These are phyloP conservation scores for Drosophila sordidapex DNA, from an alignment of 2,888 invertebrate genomes.

Conservation along the genomic window DNA sequence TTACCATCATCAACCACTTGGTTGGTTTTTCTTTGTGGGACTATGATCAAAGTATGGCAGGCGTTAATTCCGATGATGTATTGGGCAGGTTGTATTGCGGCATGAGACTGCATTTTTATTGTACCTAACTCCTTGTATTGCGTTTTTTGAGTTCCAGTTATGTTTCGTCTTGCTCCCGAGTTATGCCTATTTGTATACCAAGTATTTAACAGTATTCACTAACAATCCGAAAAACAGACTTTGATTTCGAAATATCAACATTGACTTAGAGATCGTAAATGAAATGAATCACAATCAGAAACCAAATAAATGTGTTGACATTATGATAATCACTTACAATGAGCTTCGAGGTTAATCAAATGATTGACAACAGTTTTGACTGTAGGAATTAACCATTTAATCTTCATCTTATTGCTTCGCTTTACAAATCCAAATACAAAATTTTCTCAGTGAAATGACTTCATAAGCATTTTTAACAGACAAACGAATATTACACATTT, in stretches of 20 bases:
- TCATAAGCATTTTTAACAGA: background rate
- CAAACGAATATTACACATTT: background rate
- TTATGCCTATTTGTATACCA: slow-evolving; percentile 12
- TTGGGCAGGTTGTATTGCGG: slow-evolving; percentile 91
- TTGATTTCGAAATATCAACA: background rate
- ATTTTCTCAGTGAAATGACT: background rate
- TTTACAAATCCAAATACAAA: background rate
- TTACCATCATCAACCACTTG: slow-evolving; percentile 91
- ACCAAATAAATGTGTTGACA: background rate
- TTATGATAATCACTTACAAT: background rate
- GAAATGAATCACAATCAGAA: background rate
- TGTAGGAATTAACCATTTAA: background rate
- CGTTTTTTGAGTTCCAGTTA: slow-evolving; percentile 35
- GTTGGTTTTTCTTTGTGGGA: slow-evolving; percentile 92
- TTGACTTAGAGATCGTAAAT: background rate
- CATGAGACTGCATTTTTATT: slow-evolving; percentile 53
- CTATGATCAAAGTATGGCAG: slow-evolving; percentile 92
- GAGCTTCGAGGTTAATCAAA: background rate
- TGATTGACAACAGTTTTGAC: background rate
- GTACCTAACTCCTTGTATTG: slow-evolving; percentile 29
- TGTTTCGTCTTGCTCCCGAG: slow-evolving; percentile 28
- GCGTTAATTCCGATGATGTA: slow-evolving; percentile 92
- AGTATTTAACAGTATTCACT: background rate
- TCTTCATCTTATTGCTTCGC: background rate
- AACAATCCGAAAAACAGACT: slow-evolving; percentile 4